Conservation (phyloP, 2,113 vertebrate genomes). For the Ancistrus triradiatus region DNA sequence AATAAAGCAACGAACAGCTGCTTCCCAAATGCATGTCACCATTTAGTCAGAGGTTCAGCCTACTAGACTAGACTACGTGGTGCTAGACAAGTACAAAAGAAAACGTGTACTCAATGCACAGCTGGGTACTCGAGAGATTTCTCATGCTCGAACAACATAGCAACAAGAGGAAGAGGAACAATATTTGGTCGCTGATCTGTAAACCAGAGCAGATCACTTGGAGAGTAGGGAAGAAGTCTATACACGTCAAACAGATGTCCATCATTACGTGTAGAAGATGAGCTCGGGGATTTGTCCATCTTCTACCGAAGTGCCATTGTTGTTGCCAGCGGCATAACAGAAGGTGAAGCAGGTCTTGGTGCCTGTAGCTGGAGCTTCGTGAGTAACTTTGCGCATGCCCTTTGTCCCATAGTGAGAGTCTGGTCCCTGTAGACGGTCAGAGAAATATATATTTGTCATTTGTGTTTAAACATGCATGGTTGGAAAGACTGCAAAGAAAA, state of each 20-base stretch:
- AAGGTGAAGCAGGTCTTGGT: constrained; percentile 86
- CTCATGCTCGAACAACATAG: constrained; percentile 31
- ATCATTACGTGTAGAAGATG: constrained; percentile 86
- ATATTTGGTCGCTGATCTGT: constrained; percentile 37
- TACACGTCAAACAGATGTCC: background rate
- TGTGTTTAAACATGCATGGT: background rate
- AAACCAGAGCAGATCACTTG: constrained; percentile 27
- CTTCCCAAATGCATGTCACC: constrained; percentile 1
- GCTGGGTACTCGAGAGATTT: constrained; percentile 16
- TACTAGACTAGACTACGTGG: constrained; percentile 21
- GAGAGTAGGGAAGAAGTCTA: constrained; percentile 41
- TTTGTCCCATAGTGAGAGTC: constrained; percentile 89
- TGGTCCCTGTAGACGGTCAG: constrained; percentile 64
- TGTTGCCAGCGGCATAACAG: constrained; percentile 86
- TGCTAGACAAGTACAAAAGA: constrained; percentile 38
- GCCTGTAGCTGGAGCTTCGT: constrained; percentile 78
- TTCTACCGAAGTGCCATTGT: constrained; percentile 87
- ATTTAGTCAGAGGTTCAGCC: constrained; percentile 12
- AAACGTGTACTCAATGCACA: constrained; percentile 29
- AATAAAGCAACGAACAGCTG: background rate
- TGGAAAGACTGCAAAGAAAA: too few relatives aligned
- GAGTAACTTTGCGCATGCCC: constrained; percentile 85
- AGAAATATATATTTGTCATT: background rate
- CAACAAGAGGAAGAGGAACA: constrained; percentile 14
- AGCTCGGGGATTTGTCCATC: constrained; percentile 87